Percentiles rank a stretch among this genome's conserved stretches.
Evolutionary conservation across 2,888 invertebrate genomes (phyloP).

Genomic region (Tridacna crocea): DNA sequence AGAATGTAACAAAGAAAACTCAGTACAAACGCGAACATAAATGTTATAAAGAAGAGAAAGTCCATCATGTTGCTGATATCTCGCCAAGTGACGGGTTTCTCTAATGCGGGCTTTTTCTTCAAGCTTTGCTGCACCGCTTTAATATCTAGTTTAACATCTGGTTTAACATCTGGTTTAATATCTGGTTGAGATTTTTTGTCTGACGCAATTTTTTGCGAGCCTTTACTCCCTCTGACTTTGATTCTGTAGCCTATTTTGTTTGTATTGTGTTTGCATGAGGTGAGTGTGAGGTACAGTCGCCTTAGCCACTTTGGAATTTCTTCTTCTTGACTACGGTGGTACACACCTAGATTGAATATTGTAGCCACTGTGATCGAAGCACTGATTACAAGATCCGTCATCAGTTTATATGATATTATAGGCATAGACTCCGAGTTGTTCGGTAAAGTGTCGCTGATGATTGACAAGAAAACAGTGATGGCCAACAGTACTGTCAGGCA

Average conservation of each 20-base stretch:
- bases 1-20: no score
- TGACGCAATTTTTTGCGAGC: not conserved
- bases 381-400: not conserved
- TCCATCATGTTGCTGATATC: conserved; percentile 3
- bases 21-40: not conserved
- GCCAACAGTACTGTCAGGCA: conserved; percentile 3
- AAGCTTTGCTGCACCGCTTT: not conserved
- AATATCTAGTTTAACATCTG: not conserved
- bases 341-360: not conserved
- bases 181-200: not conserved
- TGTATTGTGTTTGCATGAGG: not conserved
- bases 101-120: no score
- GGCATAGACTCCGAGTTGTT: not conserved
- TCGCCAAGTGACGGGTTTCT: not conserved
- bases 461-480: conserved; percentile 2
- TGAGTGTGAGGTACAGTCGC: not conserved
- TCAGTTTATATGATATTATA: conserved; percentile 6
- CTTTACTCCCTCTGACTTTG: not conserved
- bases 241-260: not conserved
- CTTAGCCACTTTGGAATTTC: not conserved
- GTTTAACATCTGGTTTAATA: not conserved
- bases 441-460: conserved; percentile 4
- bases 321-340: not conserved
- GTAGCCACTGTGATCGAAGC: not conserved
- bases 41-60: not conserved